Evolutionary conservation across 2,888 invertebrate species (phyloP), one percentile per base, ranked within the genome.

Genomic region (Cotesia congregata): DNA sequence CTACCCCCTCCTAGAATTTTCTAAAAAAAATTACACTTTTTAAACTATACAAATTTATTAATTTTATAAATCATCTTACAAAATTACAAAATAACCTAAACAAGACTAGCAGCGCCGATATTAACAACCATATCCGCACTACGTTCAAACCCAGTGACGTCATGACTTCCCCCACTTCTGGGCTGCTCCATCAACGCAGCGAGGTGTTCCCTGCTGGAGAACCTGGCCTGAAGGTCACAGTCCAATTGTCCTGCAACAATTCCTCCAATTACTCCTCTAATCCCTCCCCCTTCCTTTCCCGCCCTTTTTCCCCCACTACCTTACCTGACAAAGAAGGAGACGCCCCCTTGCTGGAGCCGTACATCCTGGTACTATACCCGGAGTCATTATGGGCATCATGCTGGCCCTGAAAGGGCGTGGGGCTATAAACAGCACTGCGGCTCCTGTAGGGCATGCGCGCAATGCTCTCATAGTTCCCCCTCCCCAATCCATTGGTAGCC

Each of bases 301-400:
- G 15, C 71, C 65, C 17, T 17, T 17, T 70, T 2, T 17, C 74
- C 6, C 30, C 38, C 15, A 62, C 65, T n/a, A 15, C 69, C 64
- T 39, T 70, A 87, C 87, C 87, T 59, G 94, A 94, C 69, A 94
- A 90, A 86, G 94, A 94, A 1, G 95, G 94, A n/a, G 94, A 94
- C 40, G 95, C 94, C 0, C 95, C 94, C 85, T 94, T 94, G 6
- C 94, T 94, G 81, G 94, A 94, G 0, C 94, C 94, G 81, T 95
- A 95, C 82, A 95, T 94, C 85, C 95, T 94, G 61, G 95, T 95
- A 83, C 95, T 95, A 88, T 96, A 96, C 0, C 96, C 96, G 0
- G 96, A 96, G 89, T 96, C 96, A 81, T 95, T 95, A 86, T 94
- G 95, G 0, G 93, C 93, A 83, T 94, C 94, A 87, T 81, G 9